Conservation (phyloP, 2,113 vertebrate genomes). For the Thinocorus orbignyianus region DNA sequence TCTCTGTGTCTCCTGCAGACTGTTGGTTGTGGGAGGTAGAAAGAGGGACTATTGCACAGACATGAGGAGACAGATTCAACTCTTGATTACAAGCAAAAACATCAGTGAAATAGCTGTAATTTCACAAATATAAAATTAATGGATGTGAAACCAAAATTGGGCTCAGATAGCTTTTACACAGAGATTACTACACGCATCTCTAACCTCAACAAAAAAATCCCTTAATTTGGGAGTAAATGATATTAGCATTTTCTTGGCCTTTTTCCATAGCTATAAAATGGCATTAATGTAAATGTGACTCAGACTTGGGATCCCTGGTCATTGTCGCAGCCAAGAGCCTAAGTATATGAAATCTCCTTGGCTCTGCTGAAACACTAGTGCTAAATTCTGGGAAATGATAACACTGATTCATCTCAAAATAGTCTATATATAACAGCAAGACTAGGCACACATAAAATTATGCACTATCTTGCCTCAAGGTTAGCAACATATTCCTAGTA, state of each 20-base stretch:
- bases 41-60: background rate
- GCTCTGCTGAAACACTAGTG: conserved; percentile 36
- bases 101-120: background rate
- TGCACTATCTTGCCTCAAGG: conserved; percentile 62
- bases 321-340: conserved; percentile 32
- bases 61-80: background rate
- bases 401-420: conserved; percentile 60
- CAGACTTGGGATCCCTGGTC: conserved; percentile 30
- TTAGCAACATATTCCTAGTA: conserved; percentile 59
- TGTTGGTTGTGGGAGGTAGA: background rate
- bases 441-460: conserved; percentile 60
- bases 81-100: background rate
- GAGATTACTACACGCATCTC: background rate
- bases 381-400: conserved; percentile 62
- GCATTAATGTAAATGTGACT: conserved; percentile 44
- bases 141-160: background rate
- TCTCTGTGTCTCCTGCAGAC: background rate
- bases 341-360: conserved; percentile 51
- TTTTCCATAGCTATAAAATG: conserved; percentile 26
- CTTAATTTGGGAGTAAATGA: background rate
- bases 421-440: conserved; percentile 66
- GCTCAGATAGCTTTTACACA: background rate
- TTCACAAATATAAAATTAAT: background rate
- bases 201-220: background rate
- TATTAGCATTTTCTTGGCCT: conserved; percentile 35